Base-by-base conservation (phyloP, 1,140 invertebrate species). In the Nasonia longicornis region DNA sequence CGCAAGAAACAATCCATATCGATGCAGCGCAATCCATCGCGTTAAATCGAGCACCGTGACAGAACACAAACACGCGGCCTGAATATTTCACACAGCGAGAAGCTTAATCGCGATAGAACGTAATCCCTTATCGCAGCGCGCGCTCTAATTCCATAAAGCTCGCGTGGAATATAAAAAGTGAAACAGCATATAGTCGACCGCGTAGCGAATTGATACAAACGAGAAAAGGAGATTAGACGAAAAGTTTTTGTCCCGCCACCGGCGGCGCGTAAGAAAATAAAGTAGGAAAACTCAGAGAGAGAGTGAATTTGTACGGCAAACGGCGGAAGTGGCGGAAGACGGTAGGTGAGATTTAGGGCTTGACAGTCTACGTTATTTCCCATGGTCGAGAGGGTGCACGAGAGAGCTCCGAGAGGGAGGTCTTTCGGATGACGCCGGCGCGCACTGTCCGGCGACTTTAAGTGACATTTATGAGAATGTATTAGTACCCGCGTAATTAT, bases 391-490 rank as follows among this genome's bases (percentile, higher is more conserved):
- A 42, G 22, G 64, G 22, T 20, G 76, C 70, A 72, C 66, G 38
- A 58, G 74, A 31, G 66, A 69, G 73, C 69, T 63, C 64, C 29
- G 70, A 66, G 70, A 66, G 63, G 48, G 67, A 31, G 31, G 63
- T 45, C 58, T 76, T 58, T 79, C 35, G 52, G 77, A 77, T 80
- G 77, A 78, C 73, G 85, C 74, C 70, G 83, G 82, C 72, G 82
- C 72, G 52, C 82, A 75, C 79, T 80, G 48, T 76, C 75, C 64
- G 78, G 31, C 75, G 77, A 76, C 77, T 83, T 83, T 86, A 87
- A 87, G 83, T 86, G 85, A 86, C 86, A 77, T 85, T 87, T 85
- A 87, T 87, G 85, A 87, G 85, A 88, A 88, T 86, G 84, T 87
- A 87, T 87, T 84, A 83, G 86, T 67, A 77, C 66, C 82, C 81